Conservation (phyloP, 2,113 vertebrate genomes). For the Scartelaos histophorus region DNA sequence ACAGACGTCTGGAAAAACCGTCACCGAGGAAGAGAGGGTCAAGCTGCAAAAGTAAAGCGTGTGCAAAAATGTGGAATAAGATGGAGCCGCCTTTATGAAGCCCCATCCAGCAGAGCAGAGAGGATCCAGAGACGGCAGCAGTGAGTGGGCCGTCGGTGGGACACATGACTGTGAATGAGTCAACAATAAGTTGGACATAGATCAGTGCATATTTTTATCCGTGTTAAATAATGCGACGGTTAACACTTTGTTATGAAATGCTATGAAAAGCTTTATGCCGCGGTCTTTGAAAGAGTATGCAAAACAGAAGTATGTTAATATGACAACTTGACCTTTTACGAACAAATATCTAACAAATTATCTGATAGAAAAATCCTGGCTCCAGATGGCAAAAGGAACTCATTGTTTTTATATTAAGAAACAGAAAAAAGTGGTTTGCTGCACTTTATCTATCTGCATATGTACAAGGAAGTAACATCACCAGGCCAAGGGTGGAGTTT, state of each 20-base stretch:
- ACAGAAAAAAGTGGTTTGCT: no score
- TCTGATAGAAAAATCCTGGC: not conserved
- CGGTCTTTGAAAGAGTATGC: not conserved
- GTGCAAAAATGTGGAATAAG: not conserved
- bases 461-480: no score
- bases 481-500: no score
- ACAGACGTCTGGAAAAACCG: no score
- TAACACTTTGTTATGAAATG: not conserved
- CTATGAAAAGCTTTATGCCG: not conserved
- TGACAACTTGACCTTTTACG: not conserved
- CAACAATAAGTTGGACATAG: not conserved
- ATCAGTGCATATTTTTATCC: not conserved
- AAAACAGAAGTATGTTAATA: not conserved
- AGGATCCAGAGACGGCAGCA: not conserved
- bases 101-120: not conserved
- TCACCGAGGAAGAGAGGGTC: no score
- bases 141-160: slow-evolving; percentile 5
- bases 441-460: no score
- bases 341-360: not conserved
- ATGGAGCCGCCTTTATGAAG: not conserved
- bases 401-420: no score
- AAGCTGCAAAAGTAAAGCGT: not conserved
- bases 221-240: not conserved
- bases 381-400: not conserved
- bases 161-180: slow-evolving; percentile 4